phyloP scores from a whole-genome alignment of 2,888 invertebrate genomes.

The Uropetala carovei region DNA sequence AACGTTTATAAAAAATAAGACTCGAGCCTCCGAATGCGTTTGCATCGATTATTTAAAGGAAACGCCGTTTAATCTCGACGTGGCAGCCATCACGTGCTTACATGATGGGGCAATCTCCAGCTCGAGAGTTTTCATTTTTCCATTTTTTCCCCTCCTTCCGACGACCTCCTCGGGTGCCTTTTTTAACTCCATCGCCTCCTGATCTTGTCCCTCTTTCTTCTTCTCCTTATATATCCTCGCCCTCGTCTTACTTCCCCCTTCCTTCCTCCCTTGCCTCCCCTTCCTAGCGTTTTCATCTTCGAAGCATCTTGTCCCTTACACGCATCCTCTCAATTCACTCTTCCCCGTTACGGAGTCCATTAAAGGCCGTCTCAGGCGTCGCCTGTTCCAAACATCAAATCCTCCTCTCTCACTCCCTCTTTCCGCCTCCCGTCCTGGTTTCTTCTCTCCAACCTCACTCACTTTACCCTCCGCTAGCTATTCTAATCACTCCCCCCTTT shows the following conservation, averaged over 20 bases:
- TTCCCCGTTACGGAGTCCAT: background rate
- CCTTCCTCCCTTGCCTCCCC: background rate
- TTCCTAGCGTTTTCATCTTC: background rate
- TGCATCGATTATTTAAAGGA: background rate
- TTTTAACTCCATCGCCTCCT: background rate
- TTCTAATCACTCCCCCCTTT: background rate
- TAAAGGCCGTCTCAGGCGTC: slow-evolving; percentile 13
- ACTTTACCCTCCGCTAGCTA: background rate
- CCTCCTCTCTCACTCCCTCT: slow-evolving; percentile 1
- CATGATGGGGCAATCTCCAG: background rate
- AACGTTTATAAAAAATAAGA: background rate
- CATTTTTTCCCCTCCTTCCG: background rate
- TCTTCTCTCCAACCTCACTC: background rate
- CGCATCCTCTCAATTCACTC: background rate
- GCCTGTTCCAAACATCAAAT: background rate
- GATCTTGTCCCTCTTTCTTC: background rate
- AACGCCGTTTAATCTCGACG: background rate
- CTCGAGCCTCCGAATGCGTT: background rate
- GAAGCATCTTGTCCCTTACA: background rate
- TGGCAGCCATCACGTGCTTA: background rate
- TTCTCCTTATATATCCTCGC: background rate
- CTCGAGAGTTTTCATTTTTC: background rate
- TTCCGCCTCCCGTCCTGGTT: background rate
- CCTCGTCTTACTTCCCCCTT: background rate
- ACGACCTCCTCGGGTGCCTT: background rate